These are phyloP conservation scores for Colostygia pectinataria DNA, from an alignment of 2,888 invertebrate species.

Conservation along the genomic window DNA sequence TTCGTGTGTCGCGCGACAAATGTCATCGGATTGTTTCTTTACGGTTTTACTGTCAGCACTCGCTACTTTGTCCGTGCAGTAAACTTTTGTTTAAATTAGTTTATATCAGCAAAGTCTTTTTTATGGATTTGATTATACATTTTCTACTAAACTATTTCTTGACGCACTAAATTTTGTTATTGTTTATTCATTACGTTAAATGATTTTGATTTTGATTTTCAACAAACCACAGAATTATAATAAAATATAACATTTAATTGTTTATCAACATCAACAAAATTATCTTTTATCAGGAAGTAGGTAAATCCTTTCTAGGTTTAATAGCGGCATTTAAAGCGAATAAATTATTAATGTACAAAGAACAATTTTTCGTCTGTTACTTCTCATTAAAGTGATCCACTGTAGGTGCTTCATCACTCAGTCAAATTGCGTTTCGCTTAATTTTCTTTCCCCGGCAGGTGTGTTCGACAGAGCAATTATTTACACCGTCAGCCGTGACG, in stretches of 20 bases:
- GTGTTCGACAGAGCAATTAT: constrained; percentile 83
- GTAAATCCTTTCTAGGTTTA: constrained; percentile 21
- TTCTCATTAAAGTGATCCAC: constrained; percentile 80
- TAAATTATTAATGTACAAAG: constrained; percentile 61
- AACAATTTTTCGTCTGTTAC: constrained; percentile 75
- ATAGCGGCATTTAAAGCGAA: constrained; percentile 28
- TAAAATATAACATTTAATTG: neutral
- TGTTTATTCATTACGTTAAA: constrained; percentile 10
- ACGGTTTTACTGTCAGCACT: constrained; percentile 37
- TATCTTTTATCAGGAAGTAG: constrained; percentile 1
- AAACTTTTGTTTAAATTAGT: constrained; percentile 6
- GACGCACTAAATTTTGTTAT: too few relatives aligned
- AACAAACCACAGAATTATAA: neutral
- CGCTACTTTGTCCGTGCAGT: constrained; percentile 9
- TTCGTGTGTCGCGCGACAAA: constrained; percentile 55
- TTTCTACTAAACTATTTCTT: constrained; percentile 1
- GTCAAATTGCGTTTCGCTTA: constrained; percentile 83
- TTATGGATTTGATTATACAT: constrained; percentile 6
- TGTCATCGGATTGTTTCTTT: constrained; percentile 52
- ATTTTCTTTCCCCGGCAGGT: constrained; percentile 82
- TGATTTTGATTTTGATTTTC: neutral
- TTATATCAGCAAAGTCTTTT: constrained; percentile 6
- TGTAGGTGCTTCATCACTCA: constrained; percentile 80
- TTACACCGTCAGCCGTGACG: constrained; percentile 78
- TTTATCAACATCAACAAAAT: neutral